Base-by-base conservation (phyloP, 2,113 vertebrate species). In the Halichoerus grypus region DNA sequence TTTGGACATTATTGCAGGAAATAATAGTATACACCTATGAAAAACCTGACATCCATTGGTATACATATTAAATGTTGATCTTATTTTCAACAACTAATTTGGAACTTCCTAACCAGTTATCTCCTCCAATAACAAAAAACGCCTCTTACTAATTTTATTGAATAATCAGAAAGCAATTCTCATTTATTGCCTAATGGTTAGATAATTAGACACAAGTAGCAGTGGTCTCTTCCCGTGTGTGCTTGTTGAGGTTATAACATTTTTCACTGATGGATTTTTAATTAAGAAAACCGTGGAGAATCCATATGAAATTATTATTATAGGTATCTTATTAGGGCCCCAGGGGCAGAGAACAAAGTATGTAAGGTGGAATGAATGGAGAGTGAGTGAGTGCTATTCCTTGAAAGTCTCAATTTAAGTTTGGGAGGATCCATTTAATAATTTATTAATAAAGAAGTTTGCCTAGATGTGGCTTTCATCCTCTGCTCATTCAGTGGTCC, bases 211-310 rank as follows among this genome's bases (percentile, higher is more conserved):
- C 14, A 11, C 83, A 88, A 59, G 77, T 7, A 92, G 26, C 13
- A 22, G 26, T 16, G 24, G 49, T 61, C 49, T 79, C 26, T 24
- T 93, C 82, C 81, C 49, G 61, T 53, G 92, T 36, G 31, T 14
- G 63, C 87, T 79, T 79, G 55, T 19, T 94, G 36, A 94, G 79
- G 33, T 89, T 31, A 69, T 79, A 65, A 53, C 77, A 67, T 88
- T 96, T 94, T 88, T 80, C 49, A 63, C n/a, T 2, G 65, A 95
- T 85, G 87, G 67, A 65, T 79, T 95, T 97, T 97, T 93, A 97
- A 96, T 86, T 90, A 86, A 95, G 71, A 63, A 95, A 95, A 77
- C 59, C 1, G 2, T 24, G 5, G 31, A 96, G 81, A 51, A 74
- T 94, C 36, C 67, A 24, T 67, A 57, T 96, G 93, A 67, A 94